Evolutionary conservation across 1,140 invertebrate species (phyloP).

Genomic region (Leucophenga varia): DNA sequence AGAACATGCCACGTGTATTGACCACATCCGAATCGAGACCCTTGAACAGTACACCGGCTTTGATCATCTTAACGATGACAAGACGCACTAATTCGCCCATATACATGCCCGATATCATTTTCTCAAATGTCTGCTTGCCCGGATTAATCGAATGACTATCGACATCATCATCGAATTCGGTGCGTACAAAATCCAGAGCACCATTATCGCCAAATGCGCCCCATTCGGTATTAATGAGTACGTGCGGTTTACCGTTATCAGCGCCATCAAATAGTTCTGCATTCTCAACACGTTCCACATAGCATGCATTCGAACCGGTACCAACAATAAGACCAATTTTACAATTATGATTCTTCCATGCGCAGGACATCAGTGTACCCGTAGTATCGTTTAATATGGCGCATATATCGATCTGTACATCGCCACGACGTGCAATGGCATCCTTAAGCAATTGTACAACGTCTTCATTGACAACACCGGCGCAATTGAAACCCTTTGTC

Average conservation of each 20-base stretch:
- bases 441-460: conserved; percentile 87
- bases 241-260: conserved; percentile 60
- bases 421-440: conserved; percentile 80
- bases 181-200: conserved; percentile 81
- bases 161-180: conserved; percentile 85
- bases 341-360: conserved; percentile 94
- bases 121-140: conserved; percentile 86
- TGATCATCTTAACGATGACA: conserved; percentile 77
- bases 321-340: conserved; percentile 91
- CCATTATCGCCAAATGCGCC: conserved; percentile 95
- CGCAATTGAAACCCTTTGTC: conserved; percentile 97
- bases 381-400: conserved; percentile 99
- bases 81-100: conserved; percentile 84
- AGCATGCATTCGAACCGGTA: conserved; percentile 97
- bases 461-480: conserved; percentile 88
- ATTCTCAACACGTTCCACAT: conserved; percentile 85
- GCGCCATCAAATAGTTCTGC: conserved; percentile 67
- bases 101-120: conserved; percentile 95
- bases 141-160: conserved; percentile 84
- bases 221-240: conserved; percentile 97
- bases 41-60: conserved; percentile 76
- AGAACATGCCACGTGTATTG: conserved; percentile 78
- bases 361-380: conserved; percentile 98
- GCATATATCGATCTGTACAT: conserved; percentile 92
- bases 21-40: conserved; percentile 77